phyloP scores from a whole-genome alignment of 1,140 invertebrate species.

The Leptopilina clavipes region DNA sequence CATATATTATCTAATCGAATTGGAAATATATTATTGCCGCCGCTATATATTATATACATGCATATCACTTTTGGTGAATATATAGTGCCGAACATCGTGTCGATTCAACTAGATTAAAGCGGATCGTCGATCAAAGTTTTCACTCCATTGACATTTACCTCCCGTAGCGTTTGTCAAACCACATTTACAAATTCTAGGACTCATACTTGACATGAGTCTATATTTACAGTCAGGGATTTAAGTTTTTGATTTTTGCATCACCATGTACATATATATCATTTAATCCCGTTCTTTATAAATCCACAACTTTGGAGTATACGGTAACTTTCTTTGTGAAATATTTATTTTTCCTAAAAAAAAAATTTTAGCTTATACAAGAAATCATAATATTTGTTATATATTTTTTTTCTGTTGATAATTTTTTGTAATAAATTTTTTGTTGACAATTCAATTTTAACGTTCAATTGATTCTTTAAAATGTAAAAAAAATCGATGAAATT shows the following conservation, averaged over 20 bases:
- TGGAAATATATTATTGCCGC: not conserved
- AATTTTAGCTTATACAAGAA: too few relatives aligned
- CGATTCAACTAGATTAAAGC: slow-evolving; percentile 44
- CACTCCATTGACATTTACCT: slow-evolving; percentile 48
- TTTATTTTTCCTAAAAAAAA: not conserved
- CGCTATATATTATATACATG: not conserved
- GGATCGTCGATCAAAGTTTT: slow-evolving; percentile 46
- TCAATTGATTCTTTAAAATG: too few relatives aligned
- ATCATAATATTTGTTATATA: too few relatives aligned
- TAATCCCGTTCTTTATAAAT: not conserved
- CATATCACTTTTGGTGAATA: not conserved
- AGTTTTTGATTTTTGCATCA: slow-evolving; percentile 25
- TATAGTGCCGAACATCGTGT: slow-evolving; percentile 36
- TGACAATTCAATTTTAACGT: too few relatives aligned
- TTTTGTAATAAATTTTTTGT: too few relatives aligned
- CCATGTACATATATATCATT: not conserved
- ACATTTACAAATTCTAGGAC: slow-evolving; percentile 10
- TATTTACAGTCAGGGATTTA: slow-evolving; percentile 34
- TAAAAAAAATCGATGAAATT: too few relatives aligned
- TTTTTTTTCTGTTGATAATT: too few relatives aligned
- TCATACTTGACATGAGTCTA: slow-evolving; percentile 2
- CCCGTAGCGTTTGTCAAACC: slow-evolving; percentile 41
- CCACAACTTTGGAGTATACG: not conserved
- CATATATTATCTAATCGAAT: not conserved
- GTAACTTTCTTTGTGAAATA: not conserved